phyloP scores from a whole-genome alignment of 2,888 invertebrate species.

The Eupithecia subumbrata region DNA sequence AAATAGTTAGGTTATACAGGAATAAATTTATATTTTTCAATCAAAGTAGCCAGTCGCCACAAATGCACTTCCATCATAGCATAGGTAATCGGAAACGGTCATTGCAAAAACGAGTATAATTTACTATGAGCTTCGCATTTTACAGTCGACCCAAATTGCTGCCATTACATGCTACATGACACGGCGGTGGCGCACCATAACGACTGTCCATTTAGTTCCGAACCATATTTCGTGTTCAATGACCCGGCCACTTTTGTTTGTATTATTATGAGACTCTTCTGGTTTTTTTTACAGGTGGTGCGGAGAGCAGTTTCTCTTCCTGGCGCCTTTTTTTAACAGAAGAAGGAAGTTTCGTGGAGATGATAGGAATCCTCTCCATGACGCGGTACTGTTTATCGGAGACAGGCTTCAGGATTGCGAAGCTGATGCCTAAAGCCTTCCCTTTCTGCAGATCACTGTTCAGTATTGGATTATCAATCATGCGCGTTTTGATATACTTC shows the following conservation, averaged over 20 bases:
- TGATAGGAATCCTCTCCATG: conserved; percentile 68
- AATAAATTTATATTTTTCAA: conserved; percentile 52
- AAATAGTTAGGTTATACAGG: background rate
- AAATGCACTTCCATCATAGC: conserved; percentile 71
- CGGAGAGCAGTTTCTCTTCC: conserved; percentile 60
- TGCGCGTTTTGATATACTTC: conserved; percentile 65
- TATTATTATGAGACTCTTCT: conserved; percentile 50
- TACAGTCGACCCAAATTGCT: conserved; percentile 73
- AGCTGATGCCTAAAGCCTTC: conserved; percentile 68
- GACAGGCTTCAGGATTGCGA: conserved; percentile 68
- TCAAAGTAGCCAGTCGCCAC: conserved; percentile 58
- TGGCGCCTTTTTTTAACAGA: conserved; percentile 62
- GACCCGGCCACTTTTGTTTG: conserved; percentile 45
- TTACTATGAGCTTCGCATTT: conserved; percentile 71
- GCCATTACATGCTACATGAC: conserved; percentile 73
- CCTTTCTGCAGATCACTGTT: conserved; percentile 71
- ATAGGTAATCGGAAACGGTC: conserved; percentile 80
- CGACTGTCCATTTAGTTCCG: conserved; percentile 59
- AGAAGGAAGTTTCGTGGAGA: conserved; percentile 48
- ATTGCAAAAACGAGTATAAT: conserved; percentile 78
- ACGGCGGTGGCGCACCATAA: conserved; percentile 67
- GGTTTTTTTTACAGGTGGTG: conserved; percentile 62
- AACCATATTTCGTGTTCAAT: conserved; percentile 53
- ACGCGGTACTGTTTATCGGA: conserved; percentile 71
- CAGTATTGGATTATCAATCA: conserved; percentile 62